Base-by-base conservation (phyloP, 2,113 vertebrate genomes). In the Vulpes lagopus region DNA sequence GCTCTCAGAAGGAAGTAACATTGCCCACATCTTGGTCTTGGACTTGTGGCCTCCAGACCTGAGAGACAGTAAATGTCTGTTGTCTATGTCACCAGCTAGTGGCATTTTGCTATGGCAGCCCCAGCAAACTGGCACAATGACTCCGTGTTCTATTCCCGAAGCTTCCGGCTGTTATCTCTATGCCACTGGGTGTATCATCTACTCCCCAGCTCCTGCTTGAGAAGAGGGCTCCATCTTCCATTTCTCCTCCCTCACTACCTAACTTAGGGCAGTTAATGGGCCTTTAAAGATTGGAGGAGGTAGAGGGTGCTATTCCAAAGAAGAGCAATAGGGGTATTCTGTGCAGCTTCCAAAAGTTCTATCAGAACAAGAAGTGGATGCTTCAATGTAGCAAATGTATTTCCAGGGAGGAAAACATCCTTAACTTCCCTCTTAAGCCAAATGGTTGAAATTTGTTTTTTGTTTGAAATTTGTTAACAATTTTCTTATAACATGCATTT, bases 111-210 rank as follows among this genome's bases (percentile, higher is more conserved):
- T n/a, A 30, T 0, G 11, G 23, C 32, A 64, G 78, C 65, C 65
- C 85, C 22, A 2, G 55, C 8, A 57, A 9, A 49, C 12, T 14
- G 65, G 35, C 5, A 49, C 5, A 14, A 43, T 3, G 0, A 0
- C n/a, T 30, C 55, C 11, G 15, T 12, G 16, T 38, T 74, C 53
- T 19, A 4, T 43, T 27, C 11, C 55, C n/a, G 25, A 19, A 55
- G 17, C 8, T 14, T 22, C 30, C 43, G 25, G 30, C n/a, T 19
- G 22, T 16, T 23, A 23, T 32, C 69, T 71, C 64, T 78, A 3
- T n/a, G 57, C 60, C 71, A 8, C 85, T 57, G 51, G 57, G 19
- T 25, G 4, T 67, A 32, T 65, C 2, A 1, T 30, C 74, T 35
- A 32, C 11, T 80, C 23, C 30, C 59, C 9, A 49, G 43, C 9